phyloP scores from a whole-genome alignment of 2,888 invertebrate species.

The Globia sparganii region DNA sequence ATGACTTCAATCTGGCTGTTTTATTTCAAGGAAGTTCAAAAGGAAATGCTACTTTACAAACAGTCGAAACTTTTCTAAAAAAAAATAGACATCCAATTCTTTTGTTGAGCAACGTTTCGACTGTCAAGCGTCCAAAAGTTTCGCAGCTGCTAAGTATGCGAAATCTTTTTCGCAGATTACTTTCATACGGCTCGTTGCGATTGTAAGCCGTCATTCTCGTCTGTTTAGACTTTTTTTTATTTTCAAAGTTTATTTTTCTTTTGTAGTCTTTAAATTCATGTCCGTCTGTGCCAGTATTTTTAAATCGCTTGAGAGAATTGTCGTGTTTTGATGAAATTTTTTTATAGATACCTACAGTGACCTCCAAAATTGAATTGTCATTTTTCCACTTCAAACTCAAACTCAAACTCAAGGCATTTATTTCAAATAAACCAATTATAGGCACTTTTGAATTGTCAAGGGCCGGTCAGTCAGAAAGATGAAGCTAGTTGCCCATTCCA shows the following conservation, averaged over 20 bases:
- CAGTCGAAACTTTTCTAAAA: background rate
- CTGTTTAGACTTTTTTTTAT: slow-evolving; percentile 47
- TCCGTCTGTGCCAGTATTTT: slow-evolving; percentile 30
- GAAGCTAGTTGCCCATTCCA: too few species aligned
- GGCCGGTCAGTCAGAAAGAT: too few species aligned
- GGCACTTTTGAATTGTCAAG: too few species aligned
- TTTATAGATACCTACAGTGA: too few species aligned
- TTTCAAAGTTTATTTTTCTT: slow-evolving; percentile 28
- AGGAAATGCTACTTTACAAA: slow-evolving; percentile 5
- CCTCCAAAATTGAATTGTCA: too few species aligned
- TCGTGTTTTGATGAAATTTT: background rate
- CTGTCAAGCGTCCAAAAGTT: slow-evolving; percentile 51
- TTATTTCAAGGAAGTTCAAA: background rate
- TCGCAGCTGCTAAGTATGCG: slow-evolving; percentile 49
- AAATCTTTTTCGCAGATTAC: slow-evolving; percentile 60
- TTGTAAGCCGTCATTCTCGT: slow-evolving; percentile 48
- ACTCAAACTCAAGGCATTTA: too few species aligned
- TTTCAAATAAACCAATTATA: too few species aligned
- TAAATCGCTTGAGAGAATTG: slow-evolving; percentile 2
- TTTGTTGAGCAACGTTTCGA: slow-evolving; percentile 32
- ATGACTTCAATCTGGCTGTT: too few species aligned
- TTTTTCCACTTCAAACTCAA: too few species aligned
- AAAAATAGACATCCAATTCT: slow-evolving; percentile 25
- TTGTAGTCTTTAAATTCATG: slow-evolving; percentile 36
- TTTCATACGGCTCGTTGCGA: slow-evolving; percentile 60